Evolutionary conservation across 2,113 vertebrate species (phyloP), one percentile per base, ranked within the genome.

Genomic region (Carassius gibelio): DNA sequence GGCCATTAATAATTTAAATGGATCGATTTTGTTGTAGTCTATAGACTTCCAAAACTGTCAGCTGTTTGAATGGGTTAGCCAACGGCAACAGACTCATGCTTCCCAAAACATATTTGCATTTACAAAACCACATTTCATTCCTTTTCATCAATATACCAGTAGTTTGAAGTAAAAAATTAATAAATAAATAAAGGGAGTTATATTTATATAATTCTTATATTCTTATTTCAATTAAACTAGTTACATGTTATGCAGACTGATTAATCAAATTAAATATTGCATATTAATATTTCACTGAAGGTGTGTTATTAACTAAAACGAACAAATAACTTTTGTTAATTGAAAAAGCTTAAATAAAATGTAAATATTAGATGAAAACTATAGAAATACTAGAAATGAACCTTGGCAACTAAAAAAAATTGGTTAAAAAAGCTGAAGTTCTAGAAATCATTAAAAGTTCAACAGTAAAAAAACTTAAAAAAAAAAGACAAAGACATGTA

Each of bases 41-140:
- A 52, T 48, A 21, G 68, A 69, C 23, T 75, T 88, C 81, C 87
- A 36, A 68, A 82, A 88, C 81, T 59, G 13, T 45, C 77, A 74
- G 72, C 61, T 83, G 66, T 80, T 75, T 6, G 30, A 66, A n/a
- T 36, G 26, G 42, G 52, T 77, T 17, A 17, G 30, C 74, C 62
- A 14, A 42, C 19, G 38, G 85, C 64, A 57, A 52, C 11, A 68
- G 34, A 48, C 23, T 75, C 26, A 2, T 66, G 30, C 5, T 66
- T 66, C 62, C 62, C 57, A 68, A 26, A 69, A 45, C 38, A 75
- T 75, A 42, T 23, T 50, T 71, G 68, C 5, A 21, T 17, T 19
- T 61, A 61, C 3, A 26, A 64, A 30, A 34, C 17, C 68, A 42
- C 34, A 42, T 71, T 71, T 42, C 21, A 71, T 71, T 42, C 68